Conservation (phyloP, 2,888 invertebrate genomes). For the Mylabris sibirica region DNA sequence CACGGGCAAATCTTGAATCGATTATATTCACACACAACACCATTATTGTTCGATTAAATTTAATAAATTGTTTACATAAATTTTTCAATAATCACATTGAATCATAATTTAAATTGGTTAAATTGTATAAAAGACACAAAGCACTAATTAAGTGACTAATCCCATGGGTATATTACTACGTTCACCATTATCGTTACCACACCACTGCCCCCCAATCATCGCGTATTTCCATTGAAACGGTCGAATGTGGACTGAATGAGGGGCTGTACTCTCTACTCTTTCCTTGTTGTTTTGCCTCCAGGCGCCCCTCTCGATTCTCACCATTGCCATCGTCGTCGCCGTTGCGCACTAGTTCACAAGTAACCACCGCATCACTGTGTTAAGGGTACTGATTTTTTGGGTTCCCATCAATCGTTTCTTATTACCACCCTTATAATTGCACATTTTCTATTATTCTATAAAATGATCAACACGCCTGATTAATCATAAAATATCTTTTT, state of each 20-base stretch:
- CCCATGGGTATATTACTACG: slow-evolving; percentile 25
- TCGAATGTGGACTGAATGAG: slow-evolving; percentile 60
- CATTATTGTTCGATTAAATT: not conserved
- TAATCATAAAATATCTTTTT: not conserved
- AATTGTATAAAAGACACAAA: slow-evolving; percentile 42
- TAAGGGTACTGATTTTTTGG: slow-evolving; percentile 55
- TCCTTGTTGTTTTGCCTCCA: slow-evolving; percentile 60
- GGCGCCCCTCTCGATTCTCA: slow-evolving; percentile 56
- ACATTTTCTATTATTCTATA: slow-evolving; percentile 29
- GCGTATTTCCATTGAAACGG: slow-evolving; percentile 60
- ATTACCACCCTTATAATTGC: slow-evolving; percentile 41
- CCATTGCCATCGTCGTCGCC: slow-evolving; percentile 46
- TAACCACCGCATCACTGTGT: slow-evolving; percentile 59
- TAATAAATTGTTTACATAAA: not conserved
- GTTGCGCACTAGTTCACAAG: slow-evolving; percentile 61
- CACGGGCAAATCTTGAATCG: slow-evolving; percentile 15
- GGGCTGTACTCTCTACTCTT: slow-evolving; percentile 62
- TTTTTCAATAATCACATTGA: not conserved
- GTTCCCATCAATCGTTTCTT: slow-evolving; percentile 39
- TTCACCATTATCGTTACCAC: slow-evolving; percentile 12
- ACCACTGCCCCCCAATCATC: slow-evolving; percentile 47
- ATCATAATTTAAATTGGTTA: not conserved
- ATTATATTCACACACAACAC: slow-evolving; percentile 24
- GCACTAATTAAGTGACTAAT: slow-evolving; percentile 29
- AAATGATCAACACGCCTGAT: slow-evolving; percentile 17